These are phyloP conservation scores for Hydrochoerus hydrochaeris DNA, from an alignment of 2,113 vertebrate species.

Conservation along the genomic window DNA sequence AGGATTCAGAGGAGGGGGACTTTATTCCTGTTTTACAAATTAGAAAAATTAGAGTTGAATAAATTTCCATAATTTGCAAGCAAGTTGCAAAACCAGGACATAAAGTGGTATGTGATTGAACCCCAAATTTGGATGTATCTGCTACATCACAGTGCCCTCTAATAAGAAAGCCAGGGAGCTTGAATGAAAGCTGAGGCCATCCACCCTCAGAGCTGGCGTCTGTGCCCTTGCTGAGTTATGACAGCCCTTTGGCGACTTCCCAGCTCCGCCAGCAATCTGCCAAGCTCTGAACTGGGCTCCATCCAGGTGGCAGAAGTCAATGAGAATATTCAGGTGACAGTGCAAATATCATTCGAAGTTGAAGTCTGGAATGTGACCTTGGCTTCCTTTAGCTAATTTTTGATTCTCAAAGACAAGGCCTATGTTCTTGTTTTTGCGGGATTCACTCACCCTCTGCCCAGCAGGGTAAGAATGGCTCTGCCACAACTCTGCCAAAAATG, in stretches of 20 bases:
- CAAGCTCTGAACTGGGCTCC: not conserved
- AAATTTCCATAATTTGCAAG: not conserved
- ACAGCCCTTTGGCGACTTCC: not conserved
- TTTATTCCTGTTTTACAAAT: not conserved
- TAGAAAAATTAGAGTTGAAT: not conserved
- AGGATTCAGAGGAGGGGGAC: not conserved
- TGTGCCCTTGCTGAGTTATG: not conserved
- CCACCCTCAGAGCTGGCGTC: not conserved
- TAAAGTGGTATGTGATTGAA: not conserved
- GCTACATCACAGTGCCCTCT: accelerated
- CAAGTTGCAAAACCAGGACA: not conserved
- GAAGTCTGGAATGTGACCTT: conserved; percentile 27
- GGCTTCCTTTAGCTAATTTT: not conserved
- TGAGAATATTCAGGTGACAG: not conserved
- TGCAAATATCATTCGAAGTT: not conserved
- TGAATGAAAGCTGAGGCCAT: not conserved
- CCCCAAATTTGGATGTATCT: not conserved
- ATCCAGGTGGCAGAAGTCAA: not conserved
- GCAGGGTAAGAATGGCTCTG: not conserved
- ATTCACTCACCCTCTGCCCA: not conserved
- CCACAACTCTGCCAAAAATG: not conserved
- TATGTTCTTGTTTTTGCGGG: not conserved
- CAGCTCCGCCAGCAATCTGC: not conserved
- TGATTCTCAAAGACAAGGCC: not conserved
- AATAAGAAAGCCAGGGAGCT: not conserved